Base-by-base conservation (phyloP, 2,797 vertebrate genomes). In the Furcifer pardalis region DNA sequence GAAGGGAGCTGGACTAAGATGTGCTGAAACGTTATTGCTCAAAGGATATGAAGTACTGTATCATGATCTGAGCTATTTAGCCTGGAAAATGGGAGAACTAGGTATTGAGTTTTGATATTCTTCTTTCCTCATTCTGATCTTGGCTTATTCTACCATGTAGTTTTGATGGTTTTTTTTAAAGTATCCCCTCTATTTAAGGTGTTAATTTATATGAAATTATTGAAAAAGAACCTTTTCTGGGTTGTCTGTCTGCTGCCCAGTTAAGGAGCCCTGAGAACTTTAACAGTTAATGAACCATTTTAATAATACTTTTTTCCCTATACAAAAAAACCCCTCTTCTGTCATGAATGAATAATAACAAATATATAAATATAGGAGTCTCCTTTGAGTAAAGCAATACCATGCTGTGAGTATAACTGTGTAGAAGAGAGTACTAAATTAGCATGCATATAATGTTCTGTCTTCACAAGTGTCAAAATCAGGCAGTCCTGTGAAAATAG, bases 111-210 rank as follows among this genome's bases (percentile, higher is more conserved):
- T 74, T 42, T 83, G 82, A 78, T 30, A 15, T 87, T 79, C 35
- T 60, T 88, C 89, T 83, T 75, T 91, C 89, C 82, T 59, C 77
- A 85, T 78, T 90, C 87, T 90, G 84, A 84, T 23, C 68, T 88
- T 71, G 82, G 73, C 84, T 86, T 92, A 88, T 91, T 91, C 68
- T 63, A 81, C 91, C 81, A 37, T 84, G 10, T 89, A 90, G 85
- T 89, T 89, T 87, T 90, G 81, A 91, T 72, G 73, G 60, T 82
- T 75, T 85, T 84, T 73, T 85, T 82, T 87, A 89, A 86, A 77
- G 7, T 10, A 35, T 86, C 42, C 86, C 68, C 87, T 85, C 77
- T 46, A 84, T 74, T 74, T n/a, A 52, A 37, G 42, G 30, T 82
- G 17, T 30, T 72, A 78, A 82, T 74, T 46, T 89, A 25, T 84